Evolutionary conservation across 2,888 invertebrate genomes (phyloP).

Genomic region (Limenitis arthemis): DNA sequence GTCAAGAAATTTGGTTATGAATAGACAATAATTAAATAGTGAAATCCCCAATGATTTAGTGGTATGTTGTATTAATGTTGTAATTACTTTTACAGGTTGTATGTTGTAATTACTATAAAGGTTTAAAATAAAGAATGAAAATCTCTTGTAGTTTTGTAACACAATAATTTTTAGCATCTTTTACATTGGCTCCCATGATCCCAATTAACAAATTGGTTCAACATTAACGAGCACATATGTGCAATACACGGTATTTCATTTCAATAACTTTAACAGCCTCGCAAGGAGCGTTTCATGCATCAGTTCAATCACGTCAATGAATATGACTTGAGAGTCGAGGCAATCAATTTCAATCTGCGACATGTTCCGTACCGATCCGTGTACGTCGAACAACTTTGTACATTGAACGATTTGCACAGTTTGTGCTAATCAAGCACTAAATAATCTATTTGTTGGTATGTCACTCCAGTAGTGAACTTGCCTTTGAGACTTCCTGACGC

Average conservation of each 20-base stretch:
- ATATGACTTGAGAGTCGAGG: constrained; percentile 34
- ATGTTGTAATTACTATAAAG: no score
- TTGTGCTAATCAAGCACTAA: constrained; percentile 68
- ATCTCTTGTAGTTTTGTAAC: no score
- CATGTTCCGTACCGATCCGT: constrained; percentile 21
- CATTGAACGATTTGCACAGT: constrained; percentile 56
- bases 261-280: constrained; percentile 38
- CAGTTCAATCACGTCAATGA: constrained; percentile 61
- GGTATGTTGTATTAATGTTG: no score
- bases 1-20: no score
- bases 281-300: constrained; percentile 56
- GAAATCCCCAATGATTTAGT: no score
- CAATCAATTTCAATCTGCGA: constrained; percentile 59
- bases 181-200: background rate
- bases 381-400: constrained; percentile 21
- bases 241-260: constrained; percentile 23
- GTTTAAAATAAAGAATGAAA: no score
- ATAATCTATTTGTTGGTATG: constrained; percentile 51
- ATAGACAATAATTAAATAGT: no score
- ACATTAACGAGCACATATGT: constrained; percentile 4
- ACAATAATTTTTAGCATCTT: no score
- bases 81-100: no score
- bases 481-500: constrained; percentile 30
- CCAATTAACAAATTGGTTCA: background rate
- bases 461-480: constrained; percentile 44